Base-by-base conservation (phyloP, 2,797 vertebrate genomes). In the Vultur gryphus region DNA sequence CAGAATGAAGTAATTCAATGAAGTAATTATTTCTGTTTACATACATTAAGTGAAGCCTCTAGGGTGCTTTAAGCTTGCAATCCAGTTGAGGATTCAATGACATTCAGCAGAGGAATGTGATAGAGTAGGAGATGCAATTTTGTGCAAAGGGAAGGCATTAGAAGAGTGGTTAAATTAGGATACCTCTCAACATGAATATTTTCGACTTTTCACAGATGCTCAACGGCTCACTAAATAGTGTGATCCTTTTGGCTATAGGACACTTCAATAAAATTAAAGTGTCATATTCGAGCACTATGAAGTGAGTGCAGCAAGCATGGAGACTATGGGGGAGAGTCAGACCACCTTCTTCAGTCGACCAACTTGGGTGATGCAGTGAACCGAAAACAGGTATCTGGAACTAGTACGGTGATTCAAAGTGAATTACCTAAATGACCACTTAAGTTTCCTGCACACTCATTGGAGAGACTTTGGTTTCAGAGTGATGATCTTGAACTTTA, bases 21-120 rank as follows among this genome's bases (percentile, higher is more conserved):
- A 91, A 83, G 46, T 5, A 78, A 92, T 95, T 92, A 51, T 85
- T 90, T 83, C 57, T 85, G 35, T 69, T 85, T 92, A 48, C 17
- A 55, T 85, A 58, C 24, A 79, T 84, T 75, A 82, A 70, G 19
- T 61, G 52, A 90, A 84, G 31, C 23, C 73, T 92, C 57, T 67
- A 51, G 51, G 59, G 62, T 87, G 16, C 11, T 90, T 81, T 73
- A 90, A 82, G 48, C 13, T 93, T 86, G 10, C 58, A 77, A 57
- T 80, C 29, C 61, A 54, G 19, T 80, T 69, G 64, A 89, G 55
- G 37, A 87, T 89, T 84, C 73, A 73, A 16, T 49, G 52, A 55
- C 57, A 58, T 85, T 92, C 59, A 62, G 18, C 46, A 77, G 67
- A 91, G 51, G 37, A 85, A 72, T 39, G 7, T 78, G 55, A 49